Conservation (phyloP, 2,888 invertebrate species). For the Drosophila vallismaia region DNA sequence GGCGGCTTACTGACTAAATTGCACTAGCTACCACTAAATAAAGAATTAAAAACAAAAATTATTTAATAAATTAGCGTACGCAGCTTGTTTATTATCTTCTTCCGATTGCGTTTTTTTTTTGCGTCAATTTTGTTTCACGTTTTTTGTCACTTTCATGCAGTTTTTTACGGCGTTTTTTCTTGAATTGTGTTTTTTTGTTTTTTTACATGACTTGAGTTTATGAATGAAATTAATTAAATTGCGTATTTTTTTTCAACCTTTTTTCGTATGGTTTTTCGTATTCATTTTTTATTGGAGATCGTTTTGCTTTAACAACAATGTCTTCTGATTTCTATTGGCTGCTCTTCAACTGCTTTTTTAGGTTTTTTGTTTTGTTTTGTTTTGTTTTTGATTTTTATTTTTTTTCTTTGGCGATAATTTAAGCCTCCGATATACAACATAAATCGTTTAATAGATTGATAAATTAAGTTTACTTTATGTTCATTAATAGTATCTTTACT, state of each 20-base stretch:
- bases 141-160: conserved; percentile 15
- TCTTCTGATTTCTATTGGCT: conserved; percentile 31
- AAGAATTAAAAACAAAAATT: conserved; percentile 79
- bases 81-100: conserved; percentile 52
- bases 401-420: conserved; percentile 82
- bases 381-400: conserved; percentile 36
- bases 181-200: conserved; percentile 22
- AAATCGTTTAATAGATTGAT: conserved; percentile 63
- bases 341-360: conserved; percentile 49
- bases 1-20: conserved; percentile 79
- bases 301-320: conserved; percentile 49
- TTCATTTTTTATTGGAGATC: conserved; percentile 65
- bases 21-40: conserved; percentile 83
- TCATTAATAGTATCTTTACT: conserved; percentile 16
- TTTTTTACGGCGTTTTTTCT: conserved; percentile 13
- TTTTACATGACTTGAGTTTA: conserved; percentile 29
- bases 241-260: conserved; percentile 38
- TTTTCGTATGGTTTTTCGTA: conserved; percentile 40
- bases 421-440: conserved; percentile 83
- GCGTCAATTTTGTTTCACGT: conserved; percentile 8
- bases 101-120: conserved; percentile 22
- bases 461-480: conserved; percentile 56
- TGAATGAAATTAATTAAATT: conserved; percentile 26
- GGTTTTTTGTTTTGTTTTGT: no score
- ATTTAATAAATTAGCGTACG: conserved; percentile 74